Conservation (phyloP, 2,113 vertebrate species). For the Isichthys henryi region DNA sequence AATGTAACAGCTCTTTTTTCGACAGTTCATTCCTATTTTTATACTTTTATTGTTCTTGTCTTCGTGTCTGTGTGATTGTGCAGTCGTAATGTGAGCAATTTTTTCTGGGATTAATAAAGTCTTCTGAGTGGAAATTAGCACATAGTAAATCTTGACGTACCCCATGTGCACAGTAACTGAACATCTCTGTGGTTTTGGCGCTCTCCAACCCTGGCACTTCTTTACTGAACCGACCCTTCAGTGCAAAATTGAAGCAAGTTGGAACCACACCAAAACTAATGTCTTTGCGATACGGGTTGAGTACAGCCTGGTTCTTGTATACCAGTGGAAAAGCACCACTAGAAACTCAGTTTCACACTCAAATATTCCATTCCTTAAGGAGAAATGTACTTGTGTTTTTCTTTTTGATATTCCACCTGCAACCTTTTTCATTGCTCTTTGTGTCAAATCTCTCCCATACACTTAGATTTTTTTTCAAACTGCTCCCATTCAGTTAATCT, state of each 20-base stretch:
- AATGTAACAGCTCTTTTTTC: too few relatives aligned
- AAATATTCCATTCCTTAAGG: background rate
- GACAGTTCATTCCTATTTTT: too few relatives aligned
- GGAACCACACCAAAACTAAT: background rate
- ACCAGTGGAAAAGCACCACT: background rate
- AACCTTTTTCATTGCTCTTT: too few relatives aligned
- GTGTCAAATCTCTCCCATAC: too few relatives aligned
- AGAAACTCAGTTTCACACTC: background rate
- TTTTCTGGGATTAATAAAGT: too few relatives aligned
- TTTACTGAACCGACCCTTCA: background rate
- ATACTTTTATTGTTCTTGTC: too few relatives aligned
- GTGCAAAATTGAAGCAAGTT: background rate
- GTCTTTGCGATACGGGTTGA: background rate
- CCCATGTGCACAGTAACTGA: background rate
- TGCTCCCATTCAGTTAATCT: too few relatives aligned
- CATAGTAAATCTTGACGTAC: background rate
- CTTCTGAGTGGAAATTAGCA: background rate
- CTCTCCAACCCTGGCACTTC: background rate
- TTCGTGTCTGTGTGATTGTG: too few relatives aligned
- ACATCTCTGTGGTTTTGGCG: background rate
- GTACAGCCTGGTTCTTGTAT: background rate
- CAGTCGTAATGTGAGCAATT: too few relatives aligned
- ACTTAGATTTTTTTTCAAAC: too few relatives aligned
- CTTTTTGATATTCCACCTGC: background rate
- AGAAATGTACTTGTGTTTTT: background rate